These are phyloP conservation scores for Julus scanicus DNA, from an alignment of 2,888 invertebrate species.

Conservation along the genomic window DNA sequence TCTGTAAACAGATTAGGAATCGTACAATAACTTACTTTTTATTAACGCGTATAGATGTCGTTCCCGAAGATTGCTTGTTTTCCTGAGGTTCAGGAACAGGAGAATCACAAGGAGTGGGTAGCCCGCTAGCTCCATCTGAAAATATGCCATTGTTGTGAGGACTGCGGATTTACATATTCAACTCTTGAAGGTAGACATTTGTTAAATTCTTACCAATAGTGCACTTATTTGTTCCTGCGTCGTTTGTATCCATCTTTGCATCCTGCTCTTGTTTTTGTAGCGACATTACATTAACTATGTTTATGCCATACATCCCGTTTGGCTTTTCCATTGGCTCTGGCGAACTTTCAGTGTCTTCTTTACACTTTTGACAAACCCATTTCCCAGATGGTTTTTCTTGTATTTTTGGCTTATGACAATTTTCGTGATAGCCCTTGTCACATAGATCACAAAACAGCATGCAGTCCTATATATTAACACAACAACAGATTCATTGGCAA, in stretches of 20 bases:
- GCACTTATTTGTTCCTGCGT: conserved; percentile 20
- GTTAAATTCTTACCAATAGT: conserved; percentile 7
- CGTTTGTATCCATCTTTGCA: conserved; percentile 1
- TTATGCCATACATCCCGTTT: conserved; percentile 18
- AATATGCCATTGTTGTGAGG: not conserved
- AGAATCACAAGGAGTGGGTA: conserved; percentile 57
- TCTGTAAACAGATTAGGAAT: not conserved
- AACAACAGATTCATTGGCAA: not conserved
- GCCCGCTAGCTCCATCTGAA: conserved; percentile 44
- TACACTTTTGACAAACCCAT: conserved; percentile 62
- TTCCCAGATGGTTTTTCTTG: conserved; percentile 66
- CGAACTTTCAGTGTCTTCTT: not conserved
- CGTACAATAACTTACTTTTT: not conserved
- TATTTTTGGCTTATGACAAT: conserved; percentile 78
- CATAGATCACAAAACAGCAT: conserved; percentile 96
- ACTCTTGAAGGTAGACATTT: not conserved
- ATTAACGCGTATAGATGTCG: not conserved
- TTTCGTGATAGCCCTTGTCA: conserved; percentile 89
- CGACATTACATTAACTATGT: not conserved
- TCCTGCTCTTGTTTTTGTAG: not conserved
- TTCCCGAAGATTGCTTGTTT: not conserved
- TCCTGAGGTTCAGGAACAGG: conserved; percentile 55
- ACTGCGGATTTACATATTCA: not conserved
- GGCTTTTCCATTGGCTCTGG: not conserved
- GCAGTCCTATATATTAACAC: conserved; percentile 71